Evolutionary conservation across 2,888 invertebrate genomes (phyloP).

Genomic region (Drosophila phalerata): DNA sequence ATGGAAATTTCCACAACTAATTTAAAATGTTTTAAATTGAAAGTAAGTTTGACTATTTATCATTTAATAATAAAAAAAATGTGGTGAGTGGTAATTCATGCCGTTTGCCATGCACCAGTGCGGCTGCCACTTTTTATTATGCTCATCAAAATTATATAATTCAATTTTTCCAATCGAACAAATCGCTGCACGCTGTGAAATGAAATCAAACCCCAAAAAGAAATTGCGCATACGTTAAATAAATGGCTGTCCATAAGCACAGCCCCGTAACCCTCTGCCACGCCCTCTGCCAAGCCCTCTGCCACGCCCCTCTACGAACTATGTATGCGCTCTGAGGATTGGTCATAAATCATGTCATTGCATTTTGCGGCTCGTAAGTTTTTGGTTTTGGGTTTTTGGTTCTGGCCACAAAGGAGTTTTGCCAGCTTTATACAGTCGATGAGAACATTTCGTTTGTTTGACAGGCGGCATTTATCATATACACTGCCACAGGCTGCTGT

Average conservation of each 20-base stretch:
- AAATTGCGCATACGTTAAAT: slow-evolving; percentile 72
- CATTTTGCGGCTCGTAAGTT: slow-evolving; percentile 59
- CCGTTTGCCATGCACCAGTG: slow-evolving; percentile 43
- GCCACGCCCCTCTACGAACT: neutral
- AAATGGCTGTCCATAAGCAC: slow-evolving; percentile 65
- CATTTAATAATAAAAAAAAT: neutral
- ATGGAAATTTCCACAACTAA: neutral
- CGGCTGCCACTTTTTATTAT: slow-evolving; percentile 71
- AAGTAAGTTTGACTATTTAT: neutral
- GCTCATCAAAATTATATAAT: slow-evolving; percentile 77
- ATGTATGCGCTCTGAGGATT: slow-evolving; percentile 30
- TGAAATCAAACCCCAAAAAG: slow-evolving; percentile 11
- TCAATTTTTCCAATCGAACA: slow-evolving; percentile 77
- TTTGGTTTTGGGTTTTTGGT: slow-evolving; percentile 27
- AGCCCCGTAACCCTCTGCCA: slow-evolving; percentile 25
- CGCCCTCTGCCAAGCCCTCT: slow-evolving; percentile 13
- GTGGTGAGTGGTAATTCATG: slow-evolving; percentile 29
- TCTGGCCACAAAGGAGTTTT: slow-evolving; percentile 45
- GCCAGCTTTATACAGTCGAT: slow-evolving; percentile 47
- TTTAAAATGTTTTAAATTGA: neutral
- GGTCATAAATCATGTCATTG: slow-evolving; percentile 73
- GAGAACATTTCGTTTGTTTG: slow-evolving; percentile 45
- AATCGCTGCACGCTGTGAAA: slow-evolving; percentile 56
- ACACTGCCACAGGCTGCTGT: slow-evolving; percentile 35
- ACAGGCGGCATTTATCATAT: slow-evolving; percentile 70